A percentile compares a stretch with the other conserved stretches of the same genome.
Evolutionary conservation across 1,140 invertebrate species (phyloP).

Genomic region (Lordiphosa collinella): DNA sequence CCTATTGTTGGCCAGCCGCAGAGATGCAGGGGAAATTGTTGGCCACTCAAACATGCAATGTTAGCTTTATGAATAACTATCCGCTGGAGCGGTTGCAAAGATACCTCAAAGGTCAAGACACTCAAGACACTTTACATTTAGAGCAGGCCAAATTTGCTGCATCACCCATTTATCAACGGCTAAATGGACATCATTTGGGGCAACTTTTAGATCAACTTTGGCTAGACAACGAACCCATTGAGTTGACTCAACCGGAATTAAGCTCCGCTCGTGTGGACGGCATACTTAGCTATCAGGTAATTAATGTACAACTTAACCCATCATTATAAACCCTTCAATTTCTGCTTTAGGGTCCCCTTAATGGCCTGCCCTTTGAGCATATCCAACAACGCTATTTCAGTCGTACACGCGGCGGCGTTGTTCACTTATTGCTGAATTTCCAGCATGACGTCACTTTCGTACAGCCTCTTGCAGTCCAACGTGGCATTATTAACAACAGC

Average conservation of each 20-base stretch:
- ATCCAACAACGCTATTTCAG: slow-evolving; percentile 64
- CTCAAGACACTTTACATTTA: slow-evolving; percentile 32
- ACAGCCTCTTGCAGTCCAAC: slow-evolving; percentile 45
- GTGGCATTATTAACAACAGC: slow-evolving; percentile 35
- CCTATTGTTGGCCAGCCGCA: slow-evolving; percentile 12
- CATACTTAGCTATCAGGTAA: slow-evolving; percentile 61
- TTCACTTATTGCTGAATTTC: slow-evolving; percentile 41
- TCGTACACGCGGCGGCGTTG: slow-evolving; percentile 43
- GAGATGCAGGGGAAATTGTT: slow-evolving; percentile 32
- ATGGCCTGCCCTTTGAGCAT: slow-evolving; percentile 49
- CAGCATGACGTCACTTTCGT: slow-evolving; percentile 64
- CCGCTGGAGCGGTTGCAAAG: slow-evolving; percentile 19
- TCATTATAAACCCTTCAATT: background rate
- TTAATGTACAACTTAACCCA: background rate
- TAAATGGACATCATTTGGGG: slow-evolving; percentile 47
- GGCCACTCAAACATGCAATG: slow-evolving; percentile 26
- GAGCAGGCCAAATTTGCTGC: slow-evolving; percentile 42
- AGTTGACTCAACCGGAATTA: slow-evolving; percentile 34
- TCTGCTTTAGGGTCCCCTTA: slow-evolving; percentile 49
- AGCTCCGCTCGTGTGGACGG: slow-evolving; percentile 46
- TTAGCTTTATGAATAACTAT: slow-evolving; percentile 34
- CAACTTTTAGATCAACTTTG: slow-evolving; percentile 56
- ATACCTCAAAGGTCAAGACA: slow-evolving; percentile 15
- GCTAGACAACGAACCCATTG: slow-evolving; percentile 64
- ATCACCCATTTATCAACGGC: slow-evolving; percentile 30